phyloP scores from a whole-genome alignment of 2,888 invertebrate genomes.

The Amphiduros pacificus region DNA sequence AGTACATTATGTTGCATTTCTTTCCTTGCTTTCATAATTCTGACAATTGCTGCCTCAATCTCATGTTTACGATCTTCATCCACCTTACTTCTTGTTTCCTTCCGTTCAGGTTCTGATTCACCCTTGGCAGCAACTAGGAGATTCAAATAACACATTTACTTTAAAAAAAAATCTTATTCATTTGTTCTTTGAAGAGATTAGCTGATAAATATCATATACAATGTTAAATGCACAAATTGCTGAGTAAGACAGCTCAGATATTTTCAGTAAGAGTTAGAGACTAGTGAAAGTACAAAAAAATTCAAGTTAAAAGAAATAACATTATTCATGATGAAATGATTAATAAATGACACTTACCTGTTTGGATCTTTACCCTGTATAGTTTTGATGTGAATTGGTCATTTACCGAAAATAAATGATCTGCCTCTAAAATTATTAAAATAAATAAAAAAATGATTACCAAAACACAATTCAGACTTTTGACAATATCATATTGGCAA shows the following conservation, averaged over 20 bases:
- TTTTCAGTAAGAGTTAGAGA: not conserved
- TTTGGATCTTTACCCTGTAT: constrained; percentile 73
- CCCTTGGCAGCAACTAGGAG: constrained; percentile 56
- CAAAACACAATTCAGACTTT: no score
- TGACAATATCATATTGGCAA: no score
- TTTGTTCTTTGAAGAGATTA: no score
- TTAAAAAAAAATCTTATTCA: no score
- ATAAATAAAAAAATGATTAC: no score
- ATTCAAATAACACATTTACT: constrained; percentile 2
- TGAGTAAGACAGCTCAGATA: not conserved
- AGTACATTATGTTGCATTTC: constrained; percentile 84
- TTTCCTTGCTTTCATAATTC: constrained; percentile 98
- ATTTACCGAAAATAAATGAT: constrained; percentile 88
- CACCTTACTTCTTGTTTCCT: constrained; percentile 95
- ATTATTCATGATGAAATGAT: not conserved
- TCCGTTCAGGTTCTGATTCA: constrained; percentile 98
- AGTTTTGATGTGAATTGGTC: constrained; percentile 97
- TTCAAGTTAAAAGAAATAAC: not conserved
- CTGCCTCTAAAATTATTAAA: constrained; percentile 67
- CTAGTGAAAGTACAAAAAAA: not conserved
- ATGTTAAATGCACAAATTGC: no score
- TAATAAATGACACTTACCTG: constrained; percentile 47
- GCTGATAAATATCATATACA: no score
- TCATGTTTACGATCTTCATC: constrained; percentile 99
- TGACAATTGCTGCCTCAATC: constrained; percentile 98